A percentile compares a stretch with the other conserved stretches of the same genome.
Evolutionary conservation across 2,797 vertebrate species (phyloP).

Genomic region (Lagorchestes hirsutus): DNA sequence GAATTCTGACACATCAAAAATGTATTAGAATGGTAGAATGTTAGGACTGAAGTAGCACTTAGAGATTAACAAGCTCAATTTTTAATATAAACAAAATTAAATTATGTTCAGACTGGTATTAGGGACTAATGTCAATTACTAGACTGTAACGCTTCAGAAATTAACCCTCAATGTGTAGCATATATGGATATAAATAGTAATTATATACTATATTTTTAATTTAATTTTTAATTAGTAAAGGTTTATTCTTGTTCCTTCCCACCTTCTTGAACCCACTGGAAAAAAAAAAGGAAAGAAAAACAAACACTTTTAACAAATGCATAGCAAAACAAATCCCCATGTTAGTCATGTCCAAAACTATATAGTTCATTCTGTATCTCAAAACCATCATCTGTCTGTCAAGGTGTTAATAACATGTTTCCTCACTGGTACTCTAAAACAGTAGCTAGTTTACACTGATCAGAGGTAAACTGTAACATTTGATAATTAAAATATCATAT

Average conservation of each 20-base stretch:
- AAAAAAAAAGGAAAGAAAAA: background rate
- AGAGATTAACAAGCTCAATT: background rate
- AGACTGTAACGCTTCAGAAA: background rate
- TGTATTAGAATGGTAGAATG: background rate
- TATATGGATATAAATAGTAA: background rate
- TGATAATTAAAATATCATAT: background rate
- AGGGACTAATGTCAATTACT: background rate
- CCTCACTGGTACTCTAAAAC: background rate
- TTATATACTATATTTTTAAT: background rate
- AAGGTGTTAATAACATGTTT: too few species aligned
- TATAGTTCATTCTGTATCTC: background rate
- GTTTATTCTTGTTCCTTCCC: background rate
- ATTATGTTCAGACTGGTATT: constrained; percentile 31
- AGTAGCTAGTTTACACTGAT: background rate
- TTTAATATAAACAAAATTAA: constrained; percentile 21
- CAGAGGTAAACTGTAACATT: background rate
- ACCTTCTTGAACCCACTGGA: background rate
- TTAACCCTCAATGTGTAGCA: constrained; percentile 6
- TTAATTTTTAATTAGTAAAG: background rate
- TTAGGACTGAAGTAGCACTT: background rate
- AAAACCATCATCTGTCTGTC: background rate
- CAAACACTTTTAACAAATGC: background rate
- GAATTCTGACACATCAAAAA: background rate
- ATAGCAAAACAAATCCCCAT: background rate
- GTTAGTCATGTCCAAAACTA: background rate